Base-by-base conservation (phyloP, 1,140 invertebrate species). In the Monomorium pharaonis region DNA sequence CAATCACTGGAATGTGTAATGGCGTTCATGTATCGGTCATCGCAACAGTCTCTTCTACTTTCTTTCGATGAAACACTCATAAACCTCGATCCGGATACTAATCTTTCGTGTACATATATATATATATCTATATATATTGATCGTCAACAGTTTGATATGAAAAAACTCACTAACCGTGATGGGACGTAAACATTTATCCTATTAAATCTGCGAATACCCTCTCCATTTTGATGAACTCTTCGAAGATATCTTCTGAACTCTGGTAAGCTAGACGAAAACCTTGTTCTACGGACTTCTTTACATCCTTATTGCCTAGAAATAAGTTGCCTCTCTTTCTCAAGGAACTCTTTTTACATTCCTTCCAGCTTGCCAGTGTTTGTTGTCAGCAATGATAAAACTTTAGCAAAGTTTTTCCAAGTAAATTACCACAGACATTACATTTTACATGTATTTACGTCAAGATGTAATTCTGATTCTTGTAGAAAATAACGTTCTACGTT, bases 111-210 rank as follows among this genome's bases (percentile, higher is more conserved):
- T 77, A 24, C 27, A 63, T 65, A 65, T 37, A 37, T 7, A 37
- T 37, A 37, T 65, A 27, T 84, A 83, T 85, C 44, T 76, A 42
- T 89, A 83, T 85, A 65, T 85, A 80, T 85, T 62, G 85, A 76
- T 88, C 78, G 76, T 85, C 83, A 89, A 90, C 81, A 91, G 65
- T 80, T 80, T 88, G 77, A 85, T 89, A 90, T 86, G 85, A 86
- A 83, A 88, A 90, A 91, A 90, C 81, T 90, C 83, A 87, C 83
- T 90, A 91, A 91, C 77, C 88, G 76, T 87, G 77, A 88, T 51
- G 77, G 78, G 88, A 91, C 76, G 86, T 86, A 88, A 86, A 83
- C 51, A 74, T 86, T 89, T 86, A 88, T 85, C 10, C 47, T 67
- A 80, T 86, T 89, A 81, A 90, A 81, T 84, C 85, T 89, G 84